These are phyloP conservation scores for Mellilla xanthometata DNA, from an alignment of 2,888 invertebrate species.

Conservation along the genomic window DNA sequence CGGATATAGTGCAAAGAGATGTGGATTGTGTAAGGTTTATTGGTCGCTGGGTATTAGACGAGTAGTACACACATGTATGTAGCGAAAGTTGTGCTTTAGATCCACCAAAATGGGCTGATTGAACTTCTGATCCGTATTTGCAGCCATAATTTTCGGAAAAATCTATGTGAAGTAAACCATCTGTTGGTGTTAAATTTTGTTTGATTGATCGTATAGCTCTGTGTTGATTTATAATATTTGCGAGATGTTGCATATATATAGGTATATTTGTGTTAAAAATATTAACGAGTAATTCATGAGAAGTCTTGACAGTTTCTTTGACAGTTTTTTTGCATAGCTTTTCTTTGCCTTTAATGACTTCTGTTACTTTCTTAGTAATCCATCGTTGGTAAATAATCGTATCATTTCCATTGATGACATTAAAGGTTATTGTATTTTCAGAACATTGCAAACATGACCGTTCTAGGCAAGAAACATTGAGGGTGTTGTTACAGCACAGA, in stretches of 20 bases:
- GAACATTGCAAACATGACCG: slow-evolving; percentile 12
- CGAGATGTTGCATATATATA: slow-evolving; percentile 22
- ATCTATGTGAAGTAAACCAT: slow-evolving; percentile 23
- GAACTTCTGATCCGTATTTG: slow-evolving; percentile 27
- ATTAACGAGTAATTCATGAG: slow-evolving; percentile 12
- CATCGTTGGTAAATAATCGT: slow-evolving; percentile 19
- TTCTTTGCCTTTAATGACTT: slow-evolving; percentile 13
- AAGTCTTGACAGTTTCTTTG: slow-evolving; percentile 25
- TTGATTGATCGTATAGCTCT: slow-evolving; percentile 21
- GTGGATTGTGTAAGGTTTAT: slow-evolving; percentile 7
- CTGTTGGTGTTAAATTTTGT: slow-evolving; percentile 12
- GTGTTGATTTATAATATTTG: slow-evolving; percentile 22
- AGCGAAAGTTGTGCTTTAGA: slow-evolving; percentile 22
- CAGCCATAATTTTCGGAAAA: slow-evolving; percentile 31
- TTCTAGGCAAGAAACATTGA: slow-evolving; percentile 19
- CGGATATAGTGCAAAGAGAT: slow-evolving; percentile 22
- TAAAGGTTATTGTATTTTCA: slow-evolving; percentile 9
- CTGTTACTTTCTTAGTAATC: slow-evolving; percentile 18
- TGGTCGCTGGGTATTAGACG: slow-evolving; percentile 8
- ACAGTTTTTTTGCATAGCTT: slow-evolving; percentile 25
- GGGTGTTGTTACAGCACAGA: slow-evolving; percentile 16
- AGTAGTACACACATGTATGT: slow-evolving; percentile 30
- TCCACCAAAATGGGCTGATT: slow-evolving; percentile 29
- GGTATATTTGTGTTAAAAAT: slow-evolving; percentile 16
- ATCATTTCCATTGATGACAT: slow-evolving; percentile 5